Evolutionary conservation across 2,888 invertebrate species (phyloP), one percentile per base, ranked within the genome.

Genomic region (Calephelis perditalis): DNA sequence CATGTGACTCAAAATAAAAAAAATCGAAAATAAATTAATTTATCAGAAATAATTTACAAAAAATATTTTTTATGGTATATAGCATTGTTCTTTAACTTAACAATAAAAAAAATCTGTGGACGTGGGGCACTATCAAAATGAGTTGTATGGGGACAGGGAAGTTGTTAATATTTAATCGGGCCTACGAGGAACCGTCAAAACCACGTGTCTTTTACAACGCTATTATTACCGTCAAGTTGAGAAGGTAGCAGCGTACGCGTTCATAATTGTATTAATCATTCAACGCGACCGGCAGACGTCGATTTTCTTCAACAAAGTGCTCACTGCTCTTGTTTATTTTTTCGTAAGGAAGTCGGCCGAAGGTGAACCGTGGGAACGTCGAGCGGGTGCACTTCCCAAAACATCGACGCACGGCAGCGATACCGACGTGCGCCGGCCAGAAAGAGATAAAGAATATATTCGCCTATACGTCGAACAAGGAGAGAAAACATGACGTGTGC

Each of bases 301-400:
- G 90, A 90, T 89, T 88, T 89, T 87, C 89, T 88, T 86, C 83
- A 89, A 88, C 89, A 89, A 85, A 87, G 89, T 86, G 86, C 84
- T 89, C 88, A 87, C 89, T 86, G 86, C 84, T 89, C 89, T 89
- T 90, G 87, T 90, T 90, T 89, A 85, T 88, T 90, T 90, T 89
- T 90, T 89, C 87, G 83, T 88, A 87, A 89, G 90, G 90, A 90
- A 89, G 89, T 88, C 86, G 82, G 79, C 81, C 82, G 86, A 87
- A 86, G 88, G 87, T 86, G 84, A 84, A 91, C 89, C 91, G 91
- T 91, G 91, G 91, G 91, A 91, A 91, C 87, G 85, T 63, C 84
- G 84, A 85, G 84, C 91, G 88, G 91, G 90, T 90, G 91, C 91
- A 89, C 91, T 91, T 91, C 91, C 91, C 91, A 91, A 91, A 91